Percentiles rank a stretch among this genome's conserved stretches.
These are phyloP conservation scores for Clarias gariepinus DNA, from an alignment of 2,113 vertebrate genomes.

Conservation along the genomic window DNA sequence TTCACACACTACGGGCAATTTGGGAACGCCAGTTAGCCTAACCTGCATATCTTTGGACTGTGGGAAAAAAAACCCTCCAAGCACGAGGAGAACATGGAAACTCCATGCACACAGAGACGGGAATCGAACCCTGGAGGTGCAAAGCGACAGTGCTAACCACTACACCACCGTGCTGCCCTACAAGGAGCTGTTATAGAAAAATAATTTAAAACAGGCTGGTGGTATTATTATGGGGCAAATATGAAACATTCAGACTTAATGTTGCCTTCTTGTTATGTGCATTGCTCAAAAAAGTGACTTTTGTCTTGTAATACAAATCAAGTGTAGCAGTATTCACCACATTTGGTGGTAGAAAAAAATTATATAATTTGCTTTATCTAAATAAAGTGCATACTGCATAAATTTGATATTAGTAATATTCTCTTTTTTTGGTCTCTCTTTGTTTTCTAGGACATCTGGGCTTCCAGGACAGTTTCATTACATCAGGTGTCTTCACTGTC, in stretches of 20 bases:
- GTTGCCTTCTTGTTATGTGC: neutral
- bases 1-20: too few species aligned
- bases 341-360: neutral
- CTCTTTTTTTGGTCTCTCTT: neutral
- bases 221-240: neutral
- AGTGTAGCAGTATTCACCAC: neutral
- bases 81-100: too few species aligned
- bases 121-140: too few species aligned
- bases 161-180: too few species aligned
- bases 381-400: neutral
- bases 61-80: too few species aligned
- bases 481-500: slow-evolving; percentile 97
- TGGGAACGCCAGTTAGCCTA: too few species aligned
- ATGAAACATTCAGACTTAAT: neutral
- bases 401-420: neutral
- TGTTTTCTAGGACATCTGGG: slow-evolving; percentile 93
- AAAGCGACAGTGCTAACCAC: too few species aligned
- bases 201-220: neutral
- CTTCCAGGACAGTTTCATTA: slow-evolving; percentile 99
- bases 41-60: too few species aligned
- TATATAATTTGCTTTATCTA: neutral
- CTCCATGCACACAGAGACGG: too few species aligned
- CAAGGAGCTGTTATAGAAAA: neutral
- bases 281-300: neutral
- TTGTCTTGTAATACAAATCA: neutral